Base-by-base conservation (phyloP, 2,113 vertebrate species). In the Cyanoderma ruficeps region DNA sequence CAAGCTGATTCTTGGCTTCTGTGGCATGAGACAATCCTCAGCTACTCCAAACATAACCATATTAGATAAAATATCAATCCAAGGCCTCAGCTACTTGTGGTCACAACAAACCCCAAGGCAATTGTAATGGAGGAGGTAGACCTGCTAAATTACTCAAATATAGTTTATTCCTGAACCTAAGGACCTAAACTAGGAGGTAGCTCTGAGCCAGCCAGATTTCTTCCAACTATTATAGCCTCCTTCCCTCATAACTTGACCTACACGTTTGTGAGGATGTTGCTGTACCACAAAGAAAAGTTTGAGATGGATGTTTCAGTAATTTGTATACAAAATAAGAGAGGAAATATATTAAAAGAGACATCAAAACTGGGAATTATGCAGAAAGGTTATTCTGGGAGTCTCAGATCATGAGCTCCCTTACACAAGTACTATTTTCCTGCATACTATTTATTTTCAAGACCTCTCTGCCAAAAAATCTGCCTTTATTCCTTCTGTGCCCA, bases 1-100 rank as follows among this genome's bases (percentile, higher is more conserved):
- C 52, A 89, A 53, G 37, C 72, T 44, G 61, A 75, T 90, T 93
- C 90, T 94, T 86, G 68, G 82, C 71, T 92, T 90, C 64, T 60
- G 57, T 60, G 72, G 72, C 53, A 95, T 18, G n/a, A 94, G 76
- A 81, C 72, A 71, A 87, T 57, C 69, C 90, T 83, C 64, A 86
- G 37, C n/a, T 44, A 75, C 68, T 94, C 56, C 68, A 88, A 89
- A 64, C n/a, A 74, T 33, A 90, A 75, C 67, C 41, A 46, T 19
- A 81, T 11, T 49, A 64, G 83, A 93, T 74, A 93, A 95, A 93
- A 75, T 11, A n/a, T 52, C 84, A 90, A 81, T 60, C 68, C 52
- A 81, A 83, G 69, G 68, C 77, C 60, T 83, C 42, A 71, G 77
- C 52, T 77, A 78, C 83, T 86, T 74, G 85, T 70, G 76, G 72